Percentiles rank a stretch among this genome's conserved stretches.
Conservation (phyloP, 2,888 invertebrate genomes). For the Volucella zonaria region DNA sequence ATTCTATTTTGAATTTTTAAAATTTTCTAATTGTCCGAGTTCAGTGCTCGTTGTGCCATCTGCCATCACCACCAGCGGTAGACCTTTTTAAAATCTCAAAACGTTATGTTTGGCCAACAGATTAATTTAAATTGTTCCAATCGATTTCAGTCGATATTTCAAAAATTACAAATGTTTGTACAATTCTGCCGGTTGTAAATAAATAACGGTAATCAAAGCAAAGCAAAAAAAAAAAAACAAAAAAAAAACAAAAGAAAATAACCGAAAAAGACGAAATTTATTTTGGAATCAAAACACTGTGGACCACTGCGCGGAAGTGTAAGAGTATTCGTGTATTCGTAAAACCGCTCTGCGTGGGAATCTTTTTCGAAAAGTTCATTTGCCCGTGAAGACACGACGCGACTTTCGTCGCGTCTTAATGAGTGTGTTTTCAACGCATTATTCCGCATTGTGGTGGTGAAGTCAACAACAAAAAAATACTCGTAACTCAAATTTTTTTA, state of each 20-base stretch:
- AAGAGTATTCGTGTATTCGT: too few species aligned
- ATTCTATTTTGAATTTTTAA: constrained; percentile 28
- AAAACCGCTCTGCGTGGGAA: constrained; percentile 49
- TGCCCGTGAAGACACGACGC: constrained; percentile 34
- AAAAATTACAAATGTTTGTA: constrained; percentile 34
- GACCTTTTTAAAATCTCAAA: constrained; percentile 2
- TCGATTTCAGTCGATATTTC: constrained; percentile 18
- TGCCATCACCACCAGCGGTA: background rate
- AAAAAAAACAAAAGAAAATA: background rate
- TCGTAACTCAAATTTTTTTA: background rate
- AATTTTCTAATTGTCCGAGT: constrained; percentile 12
- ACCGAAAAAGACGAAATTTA: background rate
- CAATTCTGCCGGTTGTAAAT: constrained; percentile 20
- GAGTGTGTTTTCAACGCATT: constrained; percentile 35
- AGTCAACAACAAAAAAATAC: constrained; percentile 22
- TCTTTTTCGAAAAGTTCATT: constrained; percentile 57
- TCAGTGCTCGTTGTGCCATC: constrained; percentile 30
- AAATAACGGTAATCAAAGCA: constrained; percentile 35
- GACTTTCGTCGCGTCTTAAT: constrained; percentile 1
- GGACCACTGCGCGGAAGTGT: constrained; percentile 23
- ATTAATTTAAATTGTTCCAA: constrained; percentile 18
- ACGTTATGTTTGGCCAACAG: background rate
- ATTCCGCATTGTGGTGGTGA: background rate
- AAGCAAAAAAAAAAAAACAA: background rate
- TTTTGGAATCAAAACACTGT: background rate